Conservation (phyloP, 2,113 vertebrate genomes). For the Aegithalos caudatus region DNA sequence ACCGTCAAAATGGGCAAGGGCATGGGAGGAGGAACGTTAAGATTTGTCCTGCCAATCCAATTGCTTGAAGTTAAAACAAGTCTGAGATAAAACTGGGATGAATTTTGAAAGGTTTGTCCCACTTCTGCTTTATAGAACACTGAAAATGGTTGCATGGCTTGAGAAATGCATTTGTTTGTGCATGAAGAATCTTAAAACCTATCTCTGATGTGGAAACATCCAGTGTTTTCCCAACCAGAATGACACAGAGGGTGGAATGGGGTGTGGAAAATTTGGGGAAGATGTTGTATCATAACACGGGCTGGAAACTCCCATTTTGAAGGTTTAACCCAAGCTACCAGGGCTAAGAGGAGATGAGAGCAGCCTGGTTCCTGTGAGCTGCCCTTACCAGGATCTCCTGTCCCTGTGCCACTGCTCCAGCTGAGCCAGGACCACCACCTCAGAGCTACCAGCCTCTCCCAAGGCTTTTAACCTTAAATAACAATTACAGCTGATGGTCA, state of each 20-base stretch:
- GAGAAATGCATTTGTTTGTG: slow-evolving; percentile 8
- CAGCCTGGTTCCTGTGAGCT: background rate
- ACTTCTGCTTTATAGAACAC: background rate
- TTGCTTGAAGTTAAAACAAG: background rate
- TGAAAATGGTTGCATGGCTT: background rate
- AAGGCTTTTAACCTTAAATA: background rate
- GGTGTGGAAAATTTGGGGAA: background rate
- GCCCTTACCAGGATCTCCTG: background rate
- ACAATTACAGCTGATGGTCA: background rate
- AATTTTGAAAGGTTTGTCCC: background rate
- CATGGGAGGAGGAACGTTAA: background rate
- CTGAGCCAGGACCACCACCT: background rate
- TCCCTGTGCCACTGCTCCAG: background rate
- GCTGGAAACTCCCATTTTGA: background rate
- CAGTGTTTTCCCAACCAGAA: background rate
- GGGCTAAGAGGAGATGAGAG: background rate
- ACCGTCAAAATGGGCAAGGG: background rate
- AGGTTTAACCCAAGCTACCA: background rate
- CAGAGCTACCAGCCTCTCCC: background rate
- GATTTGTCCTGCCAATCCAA: background rate
- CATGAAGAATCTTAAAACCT: background rate
- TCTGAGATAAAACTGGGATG: background rate
- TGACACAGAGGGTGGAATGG: background rate
- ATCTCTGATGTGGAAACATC: background rate
- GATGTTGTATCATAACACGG: background rate